Percentiles rank a stretch among this genome's conserved stretches.
phyloP scores from a whole-genome alignment of 2,113 vertebrate species.

The Hydrolagus affinis region DNA sequence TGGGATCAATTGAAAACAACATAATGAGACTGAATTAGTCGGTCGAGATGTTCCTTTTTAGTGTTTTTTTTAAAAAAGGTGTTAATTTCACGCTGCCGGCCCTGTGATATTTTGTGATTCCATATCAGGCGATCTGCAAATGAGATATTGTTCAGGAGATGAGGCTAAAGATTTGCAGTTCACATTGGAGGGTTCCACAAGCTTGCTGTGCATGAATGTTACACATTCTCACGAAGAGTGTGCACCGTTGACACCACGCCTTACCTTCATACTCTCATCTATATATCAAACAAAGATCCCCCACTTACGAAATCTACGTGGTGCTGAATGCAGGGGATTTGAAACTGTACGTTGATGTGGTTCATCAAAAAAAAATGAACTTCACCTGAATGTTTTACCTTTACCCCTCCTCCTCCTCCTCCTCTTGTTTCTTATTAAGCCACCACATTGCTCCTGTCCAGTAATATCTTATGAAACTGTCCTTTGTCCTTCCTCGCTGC shows the following conservation, averaged over 20 bases:
- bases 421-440: slow-evolving; percentile 47
- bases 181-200: slow-evolving; percentile 5
- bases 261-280: slow-evolving; percentile 41
- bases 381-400: slow-evolving; percentile 28
- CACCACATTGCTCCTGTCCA: slow-evolving; percentile 49
- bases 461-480: slow-evolving; percentile 39
- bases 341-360: slow-evolving; percentile 48
- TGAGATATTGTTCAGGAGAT: slow-evolving; percentile 31
- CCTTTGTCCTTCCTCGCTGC: slow-evolving; percentile 44
- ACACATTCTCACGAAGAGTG: background rate
- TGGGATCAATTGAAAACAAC: slow-evolving; percentile 25
- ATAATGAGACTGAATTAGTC: slow-evolving; percentile 21
- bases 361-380: slow-evolving; percentile 39
- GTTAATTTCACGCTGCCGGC: slow-evolving; percentile 25
- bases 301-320: slow-evolving; percentile 46
- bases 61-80: too few relatives aligned
- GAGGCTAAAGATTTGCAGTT: slow-evolving; percentile 15
- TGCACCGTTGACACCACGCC: slow-evolving; percentile 32
- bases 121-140: slow-evolving; percentile 24
- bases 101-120: slow-evolving; percentile 18
- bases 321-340: slow-evolving; percentile 46
- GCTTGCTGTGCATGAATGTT: slow-evolving; percentile 2
- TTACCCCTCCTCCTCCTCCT: slow-evolving; percentile 26
- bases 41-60: slow-evolving; percentile 28
- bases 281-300: slow-evolving; percentile 35